Percentiles rank a stretch among this genome's conserved stretches.
These are phyloP conservation scores for Pholis gunnellus DNA, from an alignment of 2,113 vertebrate genomes.

Conservation along the genomic window DNA sequence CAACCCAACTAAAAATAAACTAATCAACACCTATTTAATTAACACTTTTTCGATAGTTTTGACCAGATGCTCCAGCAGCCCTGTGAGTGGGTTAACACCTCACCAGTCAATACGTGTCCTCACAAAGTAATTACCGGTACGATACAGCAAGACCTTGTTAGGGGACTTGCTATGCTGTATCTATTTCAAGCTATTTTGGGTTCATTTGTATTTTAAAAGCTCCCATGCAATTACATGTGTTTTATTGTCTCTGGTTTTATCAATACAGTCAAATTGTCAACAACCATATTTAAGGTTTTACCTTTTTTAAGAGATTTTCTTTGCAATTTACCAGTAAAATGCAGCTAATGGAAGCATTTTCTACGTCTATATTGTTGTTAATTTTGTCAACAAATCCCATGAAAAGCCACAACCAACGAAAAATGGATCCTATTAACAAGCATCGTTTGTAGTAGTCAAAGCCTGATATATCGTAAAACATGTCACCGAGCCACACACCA, in stretches of 20 bases:
- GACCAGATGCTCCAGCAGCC: slow-evolving; percentile 37
- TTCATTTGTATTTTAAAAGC: slow-evolving; percentile 2
- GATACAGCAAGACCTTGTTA: slow-evolving; percentile 33
- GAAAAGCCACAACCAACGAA: background rate
- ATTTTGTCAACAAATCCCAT: background rate
- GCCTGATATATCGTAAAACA: background rate
- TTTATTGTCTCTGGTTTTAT: background rate
- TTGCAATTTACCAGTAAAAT: background rate
- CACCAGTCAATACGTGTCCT: slow-evolving; percentile 15
- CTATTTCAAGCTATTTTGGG: background rate
- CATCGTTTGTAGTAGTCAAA: background rate
- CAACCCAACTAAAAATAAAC: background rate
- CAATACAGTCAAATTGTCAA: background rate
- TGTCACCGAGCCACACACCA: background rate
- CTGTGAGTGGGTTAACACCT: slow-evolving; percentile 22
- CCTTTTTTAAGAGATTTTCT: background rate
- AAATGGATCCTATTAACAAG: background rate
- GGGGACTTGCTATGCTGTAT: background rate
- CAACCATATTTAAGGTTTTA: background rate
- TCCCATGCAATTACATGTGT: background rate
- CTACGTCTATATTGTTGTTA: background rate
- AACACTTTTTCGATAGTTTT: slow-evolving; percentile 16
- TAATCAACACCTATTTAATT: slow-evolving; percentile 32
- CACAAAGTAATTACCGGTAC: slow-evolving; percentile 25
- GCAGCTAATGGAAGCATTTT: background rate